Evolutionary conservation across 92 coral and sea anemone species (phyloP), one percentile per base, ranked within the genome.

Genomic region (Desmophyllum pertusum): DNA sequence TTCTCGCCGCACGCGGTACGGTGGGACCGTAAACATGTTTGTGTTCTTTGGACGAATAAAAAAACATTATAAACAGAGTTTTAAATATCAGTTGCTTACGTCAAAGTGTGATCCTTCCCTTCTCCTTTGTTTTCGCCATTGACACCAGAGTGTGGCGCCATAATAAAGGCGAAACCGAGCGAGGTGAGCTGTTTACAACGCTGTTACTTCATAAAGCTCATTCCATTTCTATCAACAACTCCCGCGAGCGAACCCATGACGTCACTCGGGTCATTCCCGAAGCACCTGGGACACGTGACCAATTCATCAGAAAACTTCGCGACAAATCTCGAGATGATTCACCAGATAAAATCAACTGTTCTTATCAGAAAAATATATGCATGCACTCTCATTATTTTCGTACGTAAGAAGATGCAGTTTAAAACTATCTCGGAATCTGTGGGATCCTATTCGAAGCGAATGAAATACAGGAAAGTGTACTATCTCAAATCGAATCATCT

Each of bases 71-170:
- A 57, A 71, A 72, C 33, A 23, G 36, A 53, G 30, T 55, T 64
- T 84, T 65, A 52, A 75, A 64, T 23, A 73, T 19, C 19, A 65
- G n/a, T 2, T 63, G 66, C 93, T 90, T 80, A 90, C 93, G 89
- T 42, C 52, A 77, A 84, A 69, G 35, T 37, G 17, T 46, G 83
- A 17, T n/a, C 82, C 50, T 10, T 53, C n/a, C 53, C 67, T 41
- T 72, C 83, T 33, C 89, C 91, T 78, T 87, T 87, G 70, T 74
- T 81, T 65, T 79, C 81, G 51, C 68, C 91, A 31, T 75, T 86
- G 86, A 70, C 88, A 78, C 86, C 91, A 51, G 93, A 87, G 57
- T 87, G 69, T 17, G 93, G 93, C 29, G 93, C 91, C 93, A 90
- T 90, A 37, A n/a, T 53, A 70, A 14, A 27, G 77, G 76, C 71